phyloP scores from a whole-genome alignment of 2,888 invertebrate species.

The Callosobruchus maculatus region DNA sequence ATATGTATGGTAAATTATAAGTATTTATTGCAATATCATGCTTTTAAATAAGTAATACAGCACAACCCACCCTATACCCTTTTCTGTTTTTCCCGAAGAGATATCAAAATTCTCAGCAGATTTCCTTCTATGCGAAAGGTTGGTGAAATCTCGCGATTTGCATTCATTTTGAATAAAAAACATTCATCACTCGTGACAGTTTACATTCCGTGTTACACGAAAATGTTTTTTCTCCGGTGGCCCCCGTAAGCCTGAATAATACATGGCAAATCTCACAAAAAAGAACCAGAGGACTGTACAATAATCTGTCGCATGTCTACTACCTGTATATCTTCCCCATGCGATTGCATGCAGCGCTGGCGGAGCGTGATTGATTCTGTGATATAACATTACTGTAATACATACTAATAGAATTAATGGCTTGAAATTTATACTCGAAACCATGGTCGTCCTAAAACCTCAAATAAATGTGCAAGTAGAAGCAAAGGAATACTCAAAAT shows the following conservation, averaged over 20 bases:
- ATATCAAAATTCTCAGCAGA: neutral
- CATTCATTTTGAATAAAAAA: neutral
- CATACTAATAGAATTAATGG: neutral
- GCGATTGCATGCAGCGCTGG: neutral
- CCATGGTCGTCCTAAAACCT: neutral
- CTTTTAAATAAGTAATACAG: too few relatives aligned
- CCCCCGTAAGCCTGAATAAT: neutral
- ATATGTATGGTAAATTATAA: too few relatives aligned
- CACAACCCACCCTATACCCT: too few relatives aligned
- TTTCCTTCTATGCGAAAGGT: neutral
- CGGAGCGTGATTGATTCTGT: neutral
- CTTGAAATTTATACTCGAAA: neutral
- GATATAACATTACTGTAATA: neutral
- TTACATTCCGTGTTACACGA: neutral
- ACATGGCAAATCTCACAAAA: neutral
- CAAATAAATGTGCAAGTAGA: too few relatives aligned
- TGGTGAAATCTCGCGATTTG: neutral
- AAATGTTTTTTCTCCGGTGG: neutral
- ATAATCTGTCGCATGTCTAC: neutral
- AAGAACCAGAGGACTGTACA: neutral
- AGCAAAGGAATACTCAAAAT: too few relatives aligned
- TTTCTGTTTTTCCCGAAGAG: neutral
- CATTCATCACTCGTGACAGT: neutral
- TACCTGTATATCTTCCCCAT: neutral
- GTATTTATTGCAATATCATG: too few relatives aligned